Evolutionary conservation across 2,113 vertebrate species (phyloP).

Genomic region (Amphilophus citrinellus): DNA sequence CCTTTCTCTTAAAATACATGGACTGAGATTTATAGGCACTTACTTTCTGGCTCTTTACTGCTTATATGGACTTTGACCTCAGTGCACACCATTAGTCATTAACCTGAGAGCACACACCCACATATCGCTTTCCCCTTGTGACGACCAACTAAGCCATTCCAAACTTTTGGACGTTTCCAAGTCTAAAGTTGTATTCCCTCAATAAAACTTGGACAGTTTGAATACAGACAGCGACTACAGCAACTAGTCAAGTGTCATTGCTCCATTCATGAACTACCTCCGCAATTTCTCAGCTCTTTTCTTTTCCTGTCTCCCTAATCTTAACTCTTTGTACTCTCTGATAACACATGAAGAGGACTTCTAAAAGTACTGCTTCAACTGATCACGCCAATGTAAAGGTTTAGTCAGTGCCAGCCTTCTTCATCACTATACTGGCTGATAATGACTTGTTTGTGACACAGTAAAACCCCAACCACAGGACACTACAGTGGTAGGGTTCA

Average conservation of each 20-base stretch:
- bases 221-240: not conserved
- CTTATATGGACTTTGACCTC: constrained; percentile 71
- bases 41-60: constrained; percentile 43
- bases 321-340: not conserved
- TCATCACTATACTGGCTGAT: not conserved
- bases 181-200: not conserved
- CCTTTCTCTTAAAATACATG: constrained; percentile 21
- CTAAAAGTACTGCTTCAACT: not conserved
- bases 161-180: constrained; percentile 36
- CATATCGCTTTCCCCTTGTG: constrained; percentile 51
- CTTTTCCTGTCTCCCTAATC: not conserved
- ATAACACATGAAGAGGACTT: constrained; percentile 12
- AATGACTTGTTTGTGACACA: not conserved
- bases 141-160: constrained; percentile 11
- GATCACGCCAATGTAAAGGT: not conserved
- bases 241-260: not conserved
- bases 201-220: not conserved
- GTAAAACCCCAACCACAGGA: not conserved
- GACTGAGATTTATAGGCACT: constrained; percentile 23
- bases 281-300: not conserved
- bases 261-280: constrained; percentile 8
- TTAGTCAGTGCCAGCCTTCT: not conserved
- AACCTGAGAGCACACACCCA: constrained; percentile 77
- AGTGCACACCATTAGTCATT: constrained; percentile 73
- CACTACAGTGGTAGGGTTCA: constrained; percentile 33